Base-by-base conservation (phyloP, 2,888 invertebrate species). In the Lottia gigantea region DNA sequence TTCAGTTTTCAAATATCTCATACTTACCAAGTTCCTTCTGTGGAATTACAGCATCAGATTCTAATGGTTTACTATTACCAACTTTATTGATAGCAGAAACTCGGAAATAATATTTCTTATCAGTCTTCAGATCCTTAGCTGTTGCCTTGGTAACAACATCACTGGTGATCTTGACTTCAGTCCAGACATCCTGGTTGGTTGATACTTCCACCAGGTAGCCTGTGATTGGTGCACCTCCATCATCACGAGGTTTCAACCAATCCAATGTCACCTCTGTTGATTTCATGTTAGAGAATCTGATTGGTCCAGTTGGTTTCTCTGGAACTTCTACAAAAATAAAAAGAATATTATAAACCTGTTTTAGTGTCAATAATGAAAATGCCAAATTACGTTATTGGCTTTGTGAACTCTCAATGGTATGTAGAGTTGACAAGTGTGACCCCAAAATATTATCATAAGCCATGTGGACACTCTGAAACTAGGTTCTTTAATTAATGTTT, bases 121-220 rank as follows among this genome's bases (percentile, higher is more conserved):
- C 83, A 55, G 84, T 82, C 2, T 71, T 74, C 64, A 88, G 77
- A 66, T 86, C 80, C 25, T 77, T 83, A 7, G 83, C 85, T 45
- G 80, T 81, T 72, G 80, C 78, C 31, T 82, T 77, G 73, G 82
- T 81, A 40, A 78, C 79, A 67, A 82, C 79, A 70, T 79, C 78
- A 88, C 97, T 96, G 94, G 97, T 95, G 83, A 95, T 94, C 87
- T 95, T 93, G 76, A 97, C 95, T 72, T 95, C 91, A 86, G 96
- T 91, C 97, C 97, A 98, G 11, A 95, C 95, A 47, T 95, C 95
- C 70, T 95, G 95, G 62, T 83, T 80, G 16, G 71, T 71, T 14
- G 82, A 80, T 64, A 82, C 67, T 70, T 88, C 86, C 6, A 89
- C 75, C 63, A 83, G 78, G 81, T 88, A 89, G 15, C 82, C 85